phyloP scores from a whole-genome alignment of 2,113 vertebrate species.

The Hypocryptadius cinnamomeus region DNA sequence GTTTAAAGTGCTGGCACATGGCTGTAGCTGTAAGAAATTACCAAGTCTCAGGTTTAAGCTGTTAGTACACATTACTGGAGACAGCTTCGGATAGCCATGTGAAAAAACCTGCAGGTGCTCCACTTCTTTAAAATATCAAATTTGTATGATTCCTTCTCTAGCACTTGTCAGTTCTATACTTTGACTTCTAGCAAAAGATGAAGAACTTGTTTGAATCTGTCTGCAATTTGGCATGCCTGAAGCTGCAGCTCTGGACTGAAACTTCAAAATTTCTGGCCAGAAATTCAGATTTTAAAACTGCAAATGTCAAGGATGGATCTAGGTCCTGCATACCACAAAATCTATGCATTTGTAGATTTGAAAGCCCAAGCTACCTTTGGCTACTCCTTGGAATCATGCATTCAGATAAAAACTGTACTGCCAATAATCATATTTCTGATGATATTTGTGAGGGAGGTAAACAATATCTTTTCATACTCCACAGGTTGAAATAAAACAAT shows the following conservation, averaged over 20 bases:
- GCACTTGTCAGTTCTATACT: background rate
- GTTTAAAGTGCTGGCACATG: background rate
- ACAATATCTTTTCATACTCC: background rate
- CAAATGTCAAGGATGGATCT: background rate
- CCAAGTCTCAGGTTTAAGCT: background rate
- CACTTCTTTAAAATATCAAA: background rate
- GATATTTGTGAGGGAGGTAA: background rate
- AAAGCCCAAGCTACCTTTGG: background rate
- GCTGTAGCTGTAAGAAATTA: background rate
- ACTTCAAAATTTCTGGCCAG: background rate
- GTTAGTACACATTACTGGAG: background rate
- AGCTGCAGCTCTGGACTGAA: background rate
- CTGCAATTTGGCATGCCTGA: background rate
- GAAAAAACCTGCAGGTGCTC: background rate
- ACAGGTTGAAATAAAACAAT: background rate
- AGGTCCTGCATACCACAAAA: background rate
- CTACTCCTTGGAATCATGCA: background rate
- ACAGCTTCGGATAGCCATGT: background rate
- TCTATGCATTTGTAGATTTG: background rate
- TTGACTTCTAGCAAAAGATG: background rate
- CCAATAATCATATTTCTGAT: background rate
- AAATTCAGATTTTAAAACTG: background rate
- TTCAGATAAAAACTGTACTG: background rate
- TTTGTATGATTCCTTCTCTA: background rate
- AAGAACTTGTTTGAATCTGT: background rate